Conservation (phyloP, 53 echinoderm and acorn worm genomes). For the Temnopleurus reevesii region DNA sequence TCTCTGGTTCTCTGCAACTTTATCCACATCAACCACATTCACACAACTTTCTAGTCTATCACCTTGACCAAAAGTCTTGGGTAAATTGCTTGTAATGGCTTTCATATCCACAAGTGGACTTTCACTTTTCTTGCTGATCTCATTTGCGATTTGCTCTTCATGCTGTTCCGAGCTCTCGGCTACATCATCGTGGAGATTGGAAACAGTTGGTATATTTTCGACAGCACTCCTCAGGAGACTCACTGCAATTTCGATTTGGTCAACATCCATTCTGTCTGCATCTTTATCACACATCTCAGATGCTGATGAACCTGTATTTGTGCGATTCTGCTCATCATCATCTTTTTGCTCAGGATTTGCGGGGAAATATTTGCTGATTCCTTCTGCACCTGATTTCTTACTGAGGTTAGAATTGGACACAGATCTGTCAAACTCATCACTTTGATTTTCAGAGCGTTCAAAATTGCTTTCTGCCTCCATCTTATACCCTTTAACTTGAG, state of each 20-base stretch:
- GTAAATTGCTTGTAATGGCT: background rate
- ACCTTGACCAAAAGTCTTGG: background rate
- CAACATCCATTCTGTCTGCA: background rate
- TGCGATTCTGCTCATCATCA: background rate
- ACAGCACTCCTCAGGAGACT: conserved; percentile 9
- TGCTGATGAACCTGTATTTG: background rate
- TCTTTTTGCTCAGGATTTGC: background rate
- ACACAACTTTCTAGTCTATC: background rate
- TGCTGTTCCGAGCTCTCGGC: background rate
- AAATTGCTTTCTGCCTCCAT: too few relatives aligned
- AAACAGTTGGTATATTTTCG: background rate
- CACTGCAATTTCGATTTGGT: conserved; percentile 19
- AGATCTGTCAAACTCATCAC: too few relatives aligned
- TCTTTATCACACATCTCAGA: background rate
- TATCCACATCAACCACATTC: background rate
- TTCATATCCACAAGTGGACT: background rate
- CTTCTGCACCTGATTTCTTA: too few relatives aligned
- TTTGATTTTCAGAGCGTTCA: too few relatives aligned
- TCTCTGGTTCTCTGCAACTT: background rate
- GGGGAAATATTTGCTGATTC: too few relatives aligned
- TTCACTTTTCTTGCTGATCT: background rate
- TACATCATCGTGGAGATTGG: background rate
- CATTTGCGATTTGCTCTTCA: background rate
- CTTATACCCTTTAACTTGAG: too few relatives aligned
- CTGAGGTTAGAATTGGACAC: too few relatives aligned